A percentile compares a stretch with the other conserved stretches of the same genome.
Evolutionary conservation across 2,797 vertebrate genomes (phyloP).

Genomic region (Acipenser transmontanus): DNA sequence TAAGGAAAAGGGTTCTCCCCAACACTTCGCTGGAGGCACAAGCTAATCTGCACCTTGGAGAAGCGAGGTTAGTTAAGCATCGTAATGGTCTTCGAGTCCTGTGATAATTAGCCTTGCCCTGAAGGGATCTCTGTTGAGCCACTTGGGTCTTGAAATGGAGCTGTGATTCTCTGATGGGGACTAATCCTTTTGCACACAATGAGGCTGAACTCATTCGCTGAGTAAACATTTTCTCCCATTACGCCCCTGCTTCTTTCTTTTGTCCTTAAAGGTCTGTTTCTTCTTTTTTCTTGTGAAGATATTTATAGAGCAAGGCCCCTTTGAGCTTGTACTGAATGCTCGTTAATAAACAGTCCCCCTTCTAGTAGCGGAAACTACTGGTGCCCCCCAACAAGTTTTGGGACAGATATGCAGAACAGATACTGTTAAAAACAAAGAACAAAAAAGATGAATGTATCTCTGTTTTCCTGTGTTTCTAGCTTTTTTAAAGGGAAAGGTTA

Average conservation of each 20-base stretch:
- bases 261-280: constrained; percentile 56
- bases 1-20: constrained; percentile 88
- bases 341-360: no score
- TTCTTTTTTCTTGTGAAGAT: constrained; percentile 32
- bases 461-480: no score
- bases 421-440: no score
- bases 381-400: no score
- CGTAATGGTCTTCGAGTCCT: constrained; percentile 95
- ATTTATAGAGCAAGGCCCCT: constrained; percentile 44
- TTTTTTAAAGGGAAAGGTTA: no score
- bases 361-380: no score
- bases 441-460: no score
- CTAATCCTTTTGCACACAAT: constrained; percentile 93
- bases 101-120: constrained; percentile 99
- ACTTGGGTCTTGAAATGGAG: constrained; percentile 97
- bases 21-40: constrained; percentile 82
- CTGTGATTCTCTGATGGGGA: constrained; percentile 72
- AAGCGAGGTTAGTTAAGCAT: constrained; percentile 97
- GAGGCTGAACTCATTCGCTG: constrained; percentile 98
- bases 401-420: no score
- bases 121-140: constrained; percentile 88
- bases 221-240: constrained; percentile 98
- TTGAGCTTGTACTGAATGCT: constrained; percentile 20
- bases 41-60: constrained; percentile 95
- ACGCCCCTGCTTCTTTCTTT: constrained; percentile 87